phyloP scores from a whole-genome alignment of 2,888 invertebrate species.

The Hymenopus coronatus region DNA sequence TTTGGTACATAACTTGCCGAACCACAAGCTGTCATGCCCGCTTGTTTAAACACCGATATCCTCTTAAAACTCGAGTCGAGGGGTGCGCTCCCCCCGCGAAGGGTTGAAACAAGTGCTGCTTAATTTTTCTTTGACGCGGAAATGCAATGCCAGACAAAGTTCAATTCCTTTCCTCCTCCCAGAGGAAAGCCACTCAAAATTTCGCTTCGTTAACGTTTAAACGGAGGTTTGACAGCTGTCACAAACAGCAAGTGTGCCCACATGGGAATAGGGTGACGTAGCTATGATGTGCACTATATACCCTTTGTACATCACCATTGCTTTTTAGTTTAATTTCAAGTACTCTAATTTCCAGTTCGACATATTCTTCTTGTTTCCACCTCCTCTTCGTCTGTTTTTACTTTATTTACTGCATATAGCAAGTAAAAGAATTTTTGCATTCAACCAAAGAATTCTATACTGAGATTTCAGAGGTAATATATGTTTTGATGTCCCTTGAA shows the following conservation, averaged over 20 bases:
- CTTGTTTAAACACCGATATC: neutral
- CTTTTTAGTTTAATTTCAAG: neutral
- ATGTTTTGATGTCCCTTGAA: no score
- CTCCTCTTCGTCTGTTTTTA: neutral
- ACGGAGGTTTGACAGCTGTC: conserved; percentile 27
- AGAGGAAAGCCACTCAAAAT: conserved; percentile 23
- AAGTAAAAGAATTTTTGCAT: no score
- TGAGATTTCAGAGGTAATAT: no score
- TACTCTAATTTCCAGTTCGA: neutral
- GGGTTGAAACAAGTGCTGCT: conserved; percentile 32
- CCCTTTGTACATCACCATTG: no score
- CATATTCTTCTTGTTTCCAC: neutral
- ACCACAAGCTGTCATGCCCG: neutral
- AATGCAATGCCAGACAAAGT: conserved; percentile 5
- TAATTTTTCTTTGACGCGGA: conserved; percentile 30
- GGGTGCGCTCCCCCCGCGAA: neutral
- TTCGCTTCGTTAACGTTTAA: conserved; percentile 28
- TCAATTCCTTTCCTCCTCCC: neutral
- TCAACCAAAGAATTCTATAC: no score
- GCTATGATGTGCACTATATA: no score
- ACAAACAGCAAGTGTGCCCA: neutral
- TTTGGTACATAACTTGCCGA: neutral
- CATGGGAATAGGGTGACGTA: neutral
- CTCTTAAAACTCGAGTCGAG: neutral
- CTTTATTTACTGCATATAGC: neutral